Percentiles rank a stretch among this genome's conserved stretches.
Conservation (phyloP, 2,888 invertebrate genomes). For the Saturnia pavonia region DNA sequence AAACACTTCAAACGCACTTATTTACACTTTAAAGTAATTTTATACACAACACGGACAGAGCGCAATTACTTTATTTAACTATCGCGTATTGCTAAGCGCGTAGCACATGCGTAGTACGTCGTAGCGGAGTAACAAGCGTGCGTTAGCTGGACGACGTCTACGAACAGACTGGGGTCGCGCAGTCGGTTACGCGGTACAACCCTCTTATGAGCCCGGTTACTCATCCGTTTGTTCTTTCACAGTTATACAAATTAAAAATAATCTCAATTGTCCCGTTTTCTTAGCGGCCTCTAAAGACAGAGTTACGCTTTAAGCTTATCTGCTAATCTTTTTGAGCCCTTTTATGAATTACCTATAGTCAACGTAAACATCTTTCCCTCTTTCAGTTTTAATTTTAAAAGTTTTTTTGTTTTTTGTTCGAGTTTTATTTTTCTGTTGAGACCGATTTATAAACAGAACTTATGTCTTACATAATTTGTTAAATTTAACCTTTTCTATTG, state of each 20-base stretch:
- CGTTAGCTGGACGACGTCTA: conserved; percentile 38
- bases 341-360: not conserved
- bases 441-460: not conserved
- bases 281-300: conserved; percentile 25
- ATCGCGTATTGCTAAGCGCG: conserved; percentile 39
- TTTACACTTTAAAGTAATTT: conserved; percentile 18
- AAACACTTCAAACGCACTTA: conserved; percentile 35
- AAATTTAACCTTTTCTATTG: not conserved
- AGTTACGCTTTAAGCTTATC: conserved; percentile 8
- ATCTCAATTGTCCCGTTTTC: conserved; percentile 38
- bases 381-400: not conserved
- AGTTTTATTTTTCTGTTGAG: not conserved
- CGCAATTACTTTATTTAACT: conserved; percentile 22
- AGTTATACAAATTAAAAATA: conserved; percentile 48
- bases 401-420: not conserved
- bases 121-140: conserved; percentile 29
- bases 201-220: conserved; percentile 48
- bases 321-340: conserved; percentile 6
- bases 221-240: conserved; percentile 56
- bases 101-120: conserved; percentile 19
- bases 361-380: not conserved
- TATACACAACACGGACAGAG: conserved; percentile 29
- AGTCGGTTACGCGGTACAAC: conserved; percentile 33
- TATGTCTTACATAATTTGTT: not conserved
- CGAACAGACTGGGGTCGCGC: conserved; percentile 43